Conservation (phyloP, 1,140 invertebrate genomes). For the Polyergus mexicanus region DNA sequence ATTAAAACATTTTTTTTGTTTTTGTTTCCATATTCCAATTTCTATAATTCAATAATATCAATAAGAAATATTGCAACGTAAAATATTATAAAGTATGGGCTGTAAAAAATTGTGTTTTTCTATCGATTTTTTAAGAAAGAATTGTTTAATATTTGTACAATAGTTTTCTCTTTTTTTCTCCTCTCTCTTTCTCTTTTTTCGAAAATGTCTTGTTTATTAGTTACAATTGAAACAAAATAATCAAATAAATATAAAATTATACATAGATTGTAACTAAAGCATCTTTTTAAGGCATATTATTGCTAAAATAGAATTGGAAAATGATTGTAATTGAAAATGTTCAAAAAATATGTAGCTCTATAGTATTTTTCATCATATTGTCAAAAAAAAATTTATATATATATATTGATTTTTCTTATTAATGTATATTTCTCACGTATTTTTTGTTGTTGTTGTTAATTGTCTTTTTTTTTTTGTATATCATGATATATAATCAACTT, state of each 20-base stretch:
- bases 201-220: not conserved
- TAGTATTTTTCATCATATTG: not conserved
- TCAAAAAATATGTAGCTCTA: not conserved
- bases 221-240: not conserved
- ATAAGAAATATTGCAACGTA: constrained; percentile 4
- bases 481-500: not conserved
- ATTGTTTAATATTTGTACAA: not conserved
- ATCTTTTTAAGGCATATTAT: not conserved
- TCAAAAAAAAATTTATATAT: not conserved
- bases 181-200: too few relatives aligned
- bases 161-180: not conserved
- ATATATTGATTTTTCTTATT: not conserved
- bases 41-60: not conserved
- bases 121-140: not conserved
- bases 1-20: not conserved
- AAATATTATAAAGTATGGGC: not conserved
- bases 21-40: not conserved
- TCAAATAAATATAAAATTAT: not conserved
- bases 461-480: not conserved
- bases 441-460: not conserved
- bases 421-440: not conserved
- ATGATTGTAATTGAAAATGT: constrained; percentile 7
- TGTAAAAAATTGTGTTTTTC: not conserved
- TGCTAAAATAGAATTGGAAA: not conserved
- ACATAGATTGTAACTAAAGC: not conserved